A percentile compares a stretch with the other conserved stretches of the same genome.
Evolutionary conservation across 2,797 vertebrate species (phyloP).

Genomic region (Carduelis carduelis): DNA sequence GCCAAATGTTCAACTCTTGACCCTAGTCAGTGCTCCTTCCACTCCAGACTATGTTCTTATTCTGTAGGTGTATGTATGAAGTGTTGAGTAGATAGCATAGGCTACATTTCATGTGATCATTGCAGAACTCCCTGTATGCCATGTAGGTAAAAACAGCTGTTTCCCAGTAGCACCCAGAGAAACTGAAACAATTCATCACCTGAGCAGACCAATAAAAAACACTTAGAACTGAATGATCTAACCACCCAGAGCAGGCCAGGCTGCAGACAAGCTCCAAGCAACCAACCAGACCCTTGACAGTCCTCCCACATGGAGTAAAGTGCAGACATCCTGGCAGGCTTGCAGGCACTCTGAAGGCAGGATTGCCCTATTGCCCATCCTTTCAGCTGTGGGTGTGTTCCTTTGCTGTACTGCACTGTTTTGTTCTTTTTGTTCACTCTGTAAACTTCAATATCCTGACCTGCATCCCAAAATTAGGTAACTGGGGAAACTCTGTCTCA

Average conservation of each 20-base stretch:
- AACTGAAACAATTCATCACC: neutral
- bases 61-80: fast-evolving
- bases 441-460: neutral
- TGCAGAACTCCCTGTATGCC: neutral
- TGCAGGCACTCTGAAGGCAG: neutral
- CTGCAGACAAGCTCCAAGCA: neutral
- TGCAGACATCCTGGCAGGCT: neutral
- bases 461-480: neutral
- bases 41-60: neutral
- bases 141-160: neutral
- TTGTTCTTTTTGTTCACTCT: neutral
- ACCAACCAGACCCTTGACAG: neutral
- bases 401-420: neutral
- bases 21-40: neutral
- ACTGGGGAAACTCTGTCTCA: neutral
- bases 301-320: neutral
- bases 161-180: neutral
- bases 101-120: neutral
- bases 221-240: neutral
- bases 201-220: neutral
- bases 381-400: neutral
- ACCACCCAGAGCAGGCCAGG: neutral
- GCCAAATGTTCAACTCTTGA: neutral
- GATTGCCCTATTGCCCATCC: neutral
- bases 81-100: neutral